These are phyloP conservation scores for Rissa tridactyla DNA, from an alignment of 2,113 vertebrate species.

Conservation along the genomic window DNA sequence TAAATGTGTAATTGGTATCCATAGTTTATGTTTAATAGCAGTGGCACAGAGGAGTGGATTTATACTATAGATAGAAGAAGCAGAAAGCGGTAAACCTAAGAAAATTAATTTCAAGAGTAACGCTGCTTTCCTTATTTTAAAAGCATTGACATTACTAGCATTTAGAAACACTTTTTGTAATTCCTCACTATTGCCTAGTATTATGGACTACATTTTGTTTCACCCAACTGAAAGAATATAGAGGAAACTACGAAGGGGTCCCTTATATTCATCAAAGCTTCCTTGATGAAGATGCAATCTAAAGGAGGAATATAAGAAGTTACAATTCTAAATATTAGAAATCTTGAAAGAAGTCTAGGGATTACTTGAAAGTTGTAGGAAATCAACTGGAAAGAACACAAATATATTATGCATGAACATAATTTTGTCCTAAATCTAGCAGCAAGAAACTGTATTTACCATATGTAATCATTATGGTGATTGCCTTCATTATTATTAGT, in stretches of 20 bases:
- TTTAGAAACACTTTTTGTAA: not conserved
- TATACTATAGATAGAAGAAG: not conserved
- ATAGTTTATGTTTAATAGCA: not conserved
- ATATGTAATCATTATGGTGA: not conserved
- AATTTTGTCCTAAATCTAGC: not conserved
- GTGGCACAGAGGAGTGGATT: not conserved
- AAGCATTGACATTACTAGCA: not conserved
- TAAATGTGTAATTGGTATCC: not conserved
- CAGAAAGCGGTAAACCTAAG: not conserved
- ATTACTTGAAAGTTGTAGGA: not conserved
- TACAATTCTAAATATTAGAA: not conserved
- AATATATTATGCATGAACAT: not conserved
- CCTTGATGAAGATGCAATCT: not conserved
- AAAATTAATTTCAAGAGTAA: not conserved
- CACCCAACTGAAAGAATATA: not conserved
- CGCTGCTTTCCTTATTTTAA: not conserved
- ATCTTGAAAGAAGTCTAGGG: not conserved
- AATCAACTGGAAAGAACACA: not conserved
- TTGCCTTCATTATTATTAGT: not conserved
- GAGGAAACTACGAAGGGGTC: not conserved
- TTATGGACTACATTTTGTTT: not conserved
- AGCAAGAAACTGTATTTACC: not conserved
- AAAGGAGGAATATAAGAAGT: not conserved
- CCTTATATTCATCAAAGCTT: not conserved
- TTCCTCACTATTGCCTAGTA: not conserved